Evolutionary conservation across 2,113 vertebrate species (phyloP), one percentile per base, ranked within the genome.

Genomic region (Corythornis cristatus): DNA sequence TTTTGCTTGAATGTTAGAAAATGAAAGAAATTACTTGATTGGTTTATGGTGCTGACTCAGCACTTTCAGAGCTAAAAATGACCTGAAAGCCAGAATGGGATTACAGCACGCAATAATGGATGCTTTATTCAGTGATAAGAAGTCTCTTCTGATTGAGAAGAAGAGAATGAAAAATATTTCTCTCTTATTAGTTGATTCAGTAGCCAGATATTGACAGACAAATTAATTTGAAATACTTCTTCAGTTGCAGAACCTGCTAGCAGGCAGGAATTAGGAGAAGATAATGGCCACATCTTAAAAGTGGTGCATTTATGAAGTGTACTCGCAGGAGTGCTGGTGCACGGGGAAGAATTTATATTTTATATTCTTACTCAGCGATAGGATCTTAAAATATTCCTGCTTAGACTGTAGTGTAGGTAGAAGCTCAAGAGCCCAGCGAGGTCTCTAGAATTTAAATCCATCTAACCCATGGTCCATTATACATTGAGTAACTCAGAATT

Each of bases 1-100:
- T 97, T 98, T 94, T 90, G 93, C 93, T 96, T 95, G 88, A 97
- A 96, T 96, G 86, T 95, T 93, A 90, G 94, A 95, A 96, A 96
- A 95, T 97, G 94, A 91, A 93, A 97, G 86, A 96, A 94, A 95
- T 93, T 94, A 93, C 95, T 95, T 95, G 90, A 95, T 96, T 89
- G 89, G 96, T 95, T 97, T 95, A 83, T 83, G 74, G 73, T 95
- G 93, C 97, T 96, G 90, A 94, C 78, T 96, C 93, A 95, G 96
- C 94, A 66, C 96, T 96, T 93, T 93, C 79, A 58, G 66, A 73
- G 79, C 94, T 88, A 83, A 93, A 93, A 96, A 84, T 74, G 94
- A 87, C 86, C 95, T 86, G 92, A 42, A 79, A 25, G 83, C 78
- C 86, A 91, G 85, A 89, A 53, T 40, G 72, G 72, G 96, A 94